Evolutionary conservation across 2,888 invertebrate species (phyloP).

Genomic region (Mythimna vitellina): DNA sequence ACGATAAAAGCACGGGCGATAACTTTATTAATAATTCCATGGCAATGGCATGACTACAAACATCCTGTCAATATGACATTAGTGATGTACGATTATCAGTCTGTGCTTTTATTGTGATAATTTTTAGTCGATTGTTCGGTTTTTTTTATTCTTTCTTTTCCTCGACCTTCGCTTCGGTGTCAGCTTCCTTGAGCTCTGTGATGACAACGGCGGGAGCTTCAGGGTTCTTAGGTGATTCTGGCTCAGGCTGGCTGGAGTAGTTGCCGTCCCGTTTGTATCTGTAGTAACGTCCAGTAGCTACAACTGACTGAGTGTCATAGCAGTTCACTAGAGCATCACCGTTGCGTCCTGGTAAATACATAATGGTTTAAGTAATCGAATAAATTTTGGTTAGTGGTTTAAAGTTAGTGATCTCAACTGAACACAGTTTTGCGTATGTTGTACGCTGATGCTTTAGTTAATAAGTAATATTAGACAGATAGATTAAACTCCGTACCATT

Average conservation of each 20-base stretch:
- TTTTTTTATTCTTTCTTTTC: constrained; percentile 67
- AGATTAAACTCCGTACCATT: constrained; percentile 85
- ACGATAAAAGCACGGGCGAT: constrained; percentile 32
- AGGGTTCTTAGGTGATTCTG: constrained; percentile 39
- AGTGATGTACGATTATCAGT: constrained; percentile 21
- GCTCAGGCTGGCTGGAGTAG: constrained; percentile 63
- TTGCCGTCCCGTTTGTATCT: constrained; percentile 86
- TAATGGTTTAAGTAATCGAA: neutral
- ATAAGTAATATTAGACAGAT: neutral
- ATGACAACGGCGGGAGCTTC: constrained; percentile 58
- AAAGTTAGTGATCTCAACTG: neutral
- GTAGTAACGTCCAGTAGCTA: constrained; percentile 82
- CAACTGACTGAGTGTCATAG: constrained; percentile 85
- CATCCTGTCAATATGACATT: constrained; percentile 57
- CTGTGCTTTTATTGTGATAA: constrained; percentile 41
- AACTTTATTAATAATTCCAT: constrained; percentile 4
- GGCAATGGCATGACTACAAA: constrained; percentile 30
- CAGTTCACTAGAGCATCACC: constrained; percentile 92
- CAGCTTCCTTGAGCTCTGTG: constrained; percentile 59
- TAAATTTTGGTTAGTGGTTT: neutral
- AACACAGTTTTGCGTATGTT: neutral
- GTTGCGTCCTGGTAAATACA: constrained; percentile 86
- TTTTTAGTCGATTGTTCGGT: constrained; percentile 40
- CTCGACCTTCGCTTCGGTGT: constrained; percentile 49
- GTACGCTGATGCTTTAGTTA: neutral